Conservation (phyloP, 2,797 vertebrate genomes). For the Geotrypetes seraphini region DNA sequence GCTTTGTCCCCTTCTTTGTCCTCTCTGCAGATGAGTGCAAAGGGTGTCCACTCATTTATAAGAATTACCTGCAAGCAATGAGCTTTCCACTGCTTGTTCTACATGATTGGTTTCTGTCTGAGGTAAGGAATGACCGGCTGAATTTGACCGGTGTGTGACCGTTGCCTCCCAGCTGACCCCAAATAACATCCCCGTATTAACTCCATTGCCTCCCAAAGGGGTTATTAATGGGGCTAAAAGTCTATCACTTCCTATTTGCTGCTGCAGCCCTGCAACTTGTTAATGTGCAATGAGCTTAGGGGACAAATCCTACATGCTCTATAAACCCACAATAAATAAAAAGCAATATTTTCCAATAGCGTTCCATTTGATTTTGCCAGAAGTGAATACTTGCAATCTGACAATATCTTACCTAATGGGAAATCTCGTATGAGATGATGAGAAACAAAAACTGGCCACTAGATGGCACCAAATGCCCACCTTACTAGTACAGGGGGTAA, state of each 20-base stretch:
- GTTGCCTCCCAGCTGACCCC: slow-evolving; percentile 92
- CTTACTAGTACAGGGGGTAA: slow-evolving; percentile 20
- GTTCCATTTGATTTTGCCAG: slow-evolving; percentile 19
- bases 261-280: slow-evolving; percentile 30
- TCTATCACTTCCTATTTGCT: slow-evolving; percentile 10
- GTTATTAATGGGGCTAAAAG: slow-evolving; percentile 42
- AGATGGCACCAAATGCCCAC: slow-evolving; percentile 56
- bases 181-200: slow-evolving; percentile 33
- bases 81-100: slow-evolving; percentile 71
- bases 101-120: slow-evolving; percentile 79
- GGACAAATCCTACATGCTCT: slow-evolving; percentile 19
- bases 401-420: too few relatives aligned
- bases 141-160: slow-evolving; percentile 94
- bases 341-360: slow-evolving; percentile 10
- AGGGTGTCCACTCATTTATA: slow-evolving; percentile 81
- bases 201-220: slow-evolving; percentile 38
- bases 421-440: too few relatives aligned
- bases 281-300: slow-evolving; percentile 23
- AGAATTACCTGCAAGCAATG: slow-evolving; percentile 95
- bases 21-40: too few relatives aligned
- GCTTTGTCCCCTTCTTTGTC: too few relatives aligned
- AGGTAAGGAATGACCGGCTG: slow-evolving; percentile 88
- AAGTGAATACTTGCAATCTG: slow-evolving; percentile 31
- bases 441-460: slow-evolving; percentile 37
- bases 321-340: slow-evolving; percentile 25